Percentiles rank a stretch among this genome's conserved stretches.
These are phyloP conservation scores for Spea hammondii DNA, from an alignment of 2,797 vertebrate genomes.

Conservation along the genomic window DNA sequence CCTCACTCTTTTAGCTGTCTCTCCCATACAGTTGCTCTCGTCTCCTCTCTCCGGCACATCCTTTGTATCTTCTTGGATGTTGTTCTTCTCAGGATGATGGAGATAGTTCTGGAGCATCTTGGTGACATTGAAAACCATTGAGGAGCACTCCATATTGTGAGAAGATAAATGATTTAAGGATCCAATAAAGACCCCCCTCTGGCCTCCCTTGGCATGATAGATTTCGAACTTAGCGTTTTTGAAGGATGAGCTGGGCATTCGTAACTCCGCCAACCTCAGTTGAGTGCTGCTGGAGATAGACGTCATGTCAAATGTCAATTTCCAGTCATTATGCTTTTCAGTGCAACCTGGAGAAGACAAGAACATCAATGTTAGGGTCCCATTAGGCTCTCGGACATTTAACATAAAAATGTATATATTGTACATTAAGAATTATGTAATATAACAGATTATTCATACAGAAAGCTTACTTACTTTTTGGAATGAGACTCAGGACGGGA, in stretches of 20 bases:
- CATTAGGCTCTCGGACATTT: too few species aligned
- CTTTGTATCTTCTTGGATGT: fast-evolving
- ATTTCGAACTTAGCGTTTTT: conserved; percentile 68
- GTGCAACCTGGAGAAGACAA: conserved; percentile 64
- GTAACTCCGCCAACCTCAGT: conserved; percentile 67
- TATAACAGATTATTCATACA: too few species aligned
- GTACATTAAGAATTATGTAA: too few species aligned
- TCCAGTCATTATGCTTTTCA: conserved; percentile 71
- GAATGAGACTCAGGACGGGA: not conserved
- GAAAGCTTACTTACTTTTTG: not conserved
- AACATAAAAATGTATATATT: too few species aligned
- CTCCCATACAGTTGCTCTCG: fast-evolving
- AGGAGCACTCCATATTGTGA: conserved; percentile 61
- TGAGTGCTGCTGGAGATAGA: conserved; percentile 67
- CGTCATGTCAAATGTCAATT: conserved; percentile 80
- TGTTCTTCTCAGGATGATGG: conserved; percentile 55
- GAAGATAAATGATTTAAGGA: conserved; percentile 62
- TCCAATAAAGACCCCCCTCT: conserved; percentile 70
- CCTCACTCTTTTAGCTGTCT: conserved; percentile 63
- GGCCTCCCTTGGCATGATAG: conserved; percentile 68
- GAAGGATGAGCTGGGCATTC: conserved; percentile 65
- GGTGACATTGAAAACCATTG: conserved; percentile 79
- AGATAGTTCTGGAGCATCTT: conserved; percentile 73
- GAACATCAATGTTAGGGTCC: not conserved
- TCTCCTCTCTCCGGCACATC: fast-evolving